phyloP scores from a whole-genome alignment of 2,797 vertebrate species.

The Haliaeetus vocifer region DNA sequence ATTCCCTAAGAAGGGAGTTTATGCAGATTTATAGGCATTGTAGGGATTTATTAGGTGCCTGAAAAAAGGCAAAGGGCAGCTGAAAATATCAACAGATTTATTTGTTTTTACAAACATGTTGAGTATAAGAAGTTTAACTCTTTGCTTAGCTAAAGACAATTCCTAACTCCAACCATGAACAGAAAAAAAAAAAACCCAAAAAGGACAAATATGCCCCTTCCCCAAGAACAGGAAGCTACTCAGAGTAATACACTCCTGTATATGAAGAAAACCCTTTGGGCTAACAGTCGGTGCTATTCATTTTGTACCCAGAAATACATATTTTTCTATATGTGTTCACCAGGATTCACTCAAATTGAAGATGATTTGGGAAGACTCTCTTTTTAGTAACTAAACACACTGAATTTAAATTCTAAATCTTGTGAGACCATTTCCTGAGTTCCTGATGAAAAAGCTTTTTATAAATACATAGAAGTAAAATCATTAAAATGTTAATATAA shows the following conservation, averaged over 20 bases:
- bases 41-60: neutral
- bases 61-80: neutral
- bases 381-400: neutral
- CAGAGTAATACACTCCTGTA: neutral
- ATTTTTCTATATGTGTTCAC: neutral
- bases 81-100: neutral
- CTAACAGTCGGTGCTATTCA: neutral
- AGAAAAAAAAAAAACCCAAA: neutral
- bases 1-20: neutral
- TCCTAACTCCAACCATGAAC: neutral
- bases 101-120: neutral
- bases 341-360: neutral
- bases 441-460: neutral
- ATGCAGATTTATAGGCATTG: neutral
- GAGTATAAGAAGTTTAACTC: neutral
- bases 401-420: neutral
- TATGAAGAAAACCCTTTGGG: accelerated
- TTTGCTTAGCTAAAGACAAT: neutral
- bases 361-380: neutral
- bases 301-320: neutral
- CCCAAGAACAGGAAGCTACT: neutral
- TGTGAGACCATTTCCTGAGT: neutral
- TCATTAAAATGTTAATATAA: neutral
- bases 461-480: neutral
- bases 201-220: neutral